Evolutionary conservation across 2,113 vertebrate genomes (phyloP), one percentile per base, ranked within the genome.

Genomic region (Hemicordylus capensis): DNA sequence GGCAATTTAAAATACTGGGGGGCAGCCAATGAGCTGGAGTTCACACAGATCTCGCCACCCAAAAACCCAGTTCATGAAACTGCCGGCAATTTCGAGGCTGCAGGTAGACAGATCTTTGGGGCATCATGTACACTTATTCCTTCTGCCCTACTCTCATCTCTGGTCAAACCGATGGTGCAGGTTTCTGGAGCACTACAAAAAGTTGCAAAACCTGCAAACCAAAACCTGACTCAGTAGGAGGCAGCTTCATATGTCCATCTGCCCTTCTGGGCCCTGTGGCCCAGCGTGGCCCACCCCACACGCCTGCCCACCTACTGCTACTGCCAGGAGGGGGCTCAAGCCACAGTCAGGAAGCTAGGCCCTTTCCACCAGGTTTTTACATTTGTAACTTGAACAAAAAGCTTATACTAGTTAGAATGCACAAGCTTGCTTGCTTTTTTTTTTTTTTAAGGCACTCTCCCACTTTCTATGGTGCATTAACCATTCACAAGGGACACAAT

Each of bases 401-500:
- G 34, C n/a, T 69, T 73, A 58, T 11, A 24, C 51, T 19, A 59
- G 51, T 59, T 26, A 24, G 70, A 28, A 19, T 19, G 42, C 4
- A 67, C 61, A 64, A 20, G 12, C 64, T 15, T 5, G 15, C 1
- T 46, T 42, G 12, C 64, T 15, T 5, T n/a, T 1, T 46, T 42
- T 46, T 34, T 48, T 63, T 48, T 63, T n/a, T 6, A 72, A 59
- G 51, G 48, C 34, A 42, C 7, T 10, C 81, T 73, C 42, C 70
- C 70, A 28, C 70, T 48, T 64, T 64, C n/a, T 7, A 4, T 4
- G 42, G 56, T 66, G 34, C 59, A 76, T 83, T 83, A 83, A 54
- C 22, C 42, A 39, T 31, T 20, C 82, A 84, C 72, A 66, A 66
- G 82, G 59, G 72, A 76, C 82, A 51, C 59, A 80, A 80, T 51